Conservation (phyloP, 1,140 invertebrate genomes). For the Drosophila littoralis region DNA sequence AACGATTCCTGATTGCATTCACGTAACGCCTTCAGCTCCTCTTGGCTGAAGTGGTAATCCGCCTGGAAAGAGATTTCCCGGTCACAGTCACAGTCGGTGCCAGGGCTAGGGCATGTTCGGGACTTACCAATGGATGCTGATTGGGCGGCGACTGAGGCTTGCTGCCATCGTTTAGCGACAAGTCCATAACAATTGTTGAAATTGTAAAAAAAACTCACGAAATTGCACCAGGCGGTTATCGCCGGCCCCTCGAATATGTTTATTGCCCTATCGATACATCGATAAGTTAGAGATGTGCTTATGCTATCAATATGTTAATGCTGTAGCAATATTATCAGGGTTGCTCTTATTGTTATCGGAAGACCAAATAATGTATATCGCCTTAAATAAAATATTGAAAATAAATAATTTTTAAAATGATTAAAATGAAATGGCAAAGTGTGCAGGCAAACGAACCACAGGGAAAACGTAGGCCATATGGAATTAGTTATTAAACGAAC, state of each 20-base stretch:
- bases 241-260: slow-evolving; percentile 15
- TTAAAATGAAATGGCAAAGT: too few species aligned
- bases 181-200: slow-evolving; percentile 48
- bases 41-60: slow-evolving; percentile 83
- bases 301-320: background rate
- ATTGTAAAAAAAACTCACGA: slow-evolving; percentile 19
- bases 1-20: slow-evolving; percentile 91
- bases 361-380: background rate
- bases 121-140: slow-evolving; percentile 67
- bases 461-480: too few species aligned
- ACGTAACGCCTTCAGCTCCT: slow-evolving; percentile 87
- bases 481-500: too few species aligned
- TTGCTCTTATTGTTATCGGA: background rate
- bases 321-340: background rate
- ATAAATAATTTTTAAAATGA: too few species aligned
- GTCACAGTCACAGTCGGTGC: background rate
- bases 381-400: too few species aligned
- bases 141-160: slow-evolving; percentile 18
- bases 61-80: slow-evolving; percentile 84
- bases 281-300: background rate
- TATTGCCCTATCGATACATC: slow-evolving; percentile 24
- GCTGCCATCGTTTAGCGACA: slow-evolving; percentile 42
- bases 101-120: background rate
- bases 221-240: slow-evolving; percentile 34
- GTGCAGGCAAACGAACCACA: too few species aligned